These are phyloP conservation scores for Trochalopteron elliotii DNA, from an alignment of 2,113 vertebrate genomes.

Conservation along the genomic window DNA sequence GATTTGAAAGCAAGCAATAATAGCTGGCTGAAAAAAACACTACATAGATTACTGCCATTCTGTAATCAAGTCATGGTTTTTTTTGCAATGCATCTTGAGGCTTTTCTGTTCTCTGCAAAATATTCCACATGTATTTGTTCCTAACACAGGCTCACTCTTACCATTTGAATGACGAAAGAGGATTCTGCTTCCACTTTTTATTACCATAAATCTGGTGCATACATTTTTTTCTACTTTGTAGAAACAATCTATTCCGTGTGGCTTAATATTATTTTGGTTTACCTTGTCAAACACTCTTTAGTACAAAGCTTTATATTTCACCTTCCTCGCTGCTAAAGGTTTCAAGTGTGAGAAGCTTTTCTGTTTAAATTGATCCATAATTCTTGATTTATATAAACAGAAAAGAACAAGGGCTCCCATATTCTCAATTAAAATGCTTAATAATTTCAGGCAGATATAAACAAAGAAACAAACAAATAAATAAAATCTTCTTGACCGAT, in stretches of 20 bases:
- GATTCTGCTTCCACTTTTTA: neutral
- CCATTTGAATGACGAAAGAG: neutral
- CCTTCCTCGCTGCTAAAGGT: neutral
- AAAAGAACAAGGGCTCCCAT: neutral
- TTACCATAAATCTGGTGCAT: neutral
- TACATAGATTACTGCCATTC: neutral
- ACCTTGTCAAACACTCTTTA: neutral
- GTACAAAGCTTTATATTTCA: neutral
- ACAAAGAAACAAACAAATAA: neutral
- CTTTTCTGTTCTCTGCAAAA: neutral
- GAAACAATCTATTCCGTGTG: neutral
- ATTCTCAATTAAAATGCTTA: neutral
- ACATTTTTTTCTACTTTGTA: neutral
- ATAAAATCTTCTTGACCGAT: neutral
- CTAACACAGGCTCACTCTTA: neutral
- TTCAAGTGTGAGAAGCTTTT: neutral
- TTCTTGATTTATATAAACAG: neutral
- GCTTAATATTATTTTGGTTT: neutral
- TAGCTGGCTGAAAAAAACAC: neutral
- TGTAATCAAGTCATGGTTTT: neutral
- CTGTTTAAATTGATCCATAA: neutral
- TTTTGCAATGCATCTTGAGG: neutral
- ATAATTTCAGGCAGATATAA: neutral
- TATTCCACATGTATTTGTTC: neutral
- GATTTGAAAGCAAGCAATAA: constrained; percentile 6